Evolutionary conservation across 2,888 invertebrate species (phyloP), one percentile per base, ranked within the genome.

Genomic region (Hydroisotoma schaefferi): DNA sequence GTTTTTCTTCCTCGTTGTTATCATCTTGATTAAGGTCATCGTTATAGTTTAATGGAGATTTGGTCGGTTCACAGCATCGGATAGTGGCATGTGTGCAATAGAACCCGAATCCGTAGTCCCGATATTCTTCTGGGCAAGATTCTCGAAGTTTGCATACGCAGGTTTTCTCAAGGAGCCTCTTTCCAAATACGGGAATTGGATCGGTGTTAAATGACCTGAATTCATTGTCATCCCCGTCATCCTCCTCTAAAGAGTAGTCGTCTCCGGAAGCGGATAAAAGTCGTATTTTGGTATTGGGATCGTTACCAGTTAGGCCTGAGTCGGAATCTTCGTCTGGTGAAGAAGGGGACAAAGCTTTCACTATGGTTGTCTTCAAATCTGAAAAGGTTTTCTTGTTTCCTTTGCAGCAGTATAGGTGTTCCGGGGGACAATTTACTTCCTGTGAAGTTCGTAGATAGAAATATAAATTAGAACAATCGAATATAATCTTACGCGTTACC

Each of bases 81-180:
- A 71, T 69, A 27, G 61, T 67, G 55, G 57, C 64, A 56, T 70
- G 65, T 0, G 68, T 53, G 23, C 71, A 71, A 23, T 67, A 55
- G 38, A 67, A 70, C 18, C 69, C 67, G 44, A 70, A 69, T 22
- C 66, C 61, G 56, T 71, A 70, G 54, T 71, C 70, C 10, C 60
- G 62, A 51, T 69, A 61, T 29, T 67, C 61, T 6, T 65, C 61
- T 6, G 62, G 64, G 44, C 71, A 71, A n/a, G 57, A 62, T 1
- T 48, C 51, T 38, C 70, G 57, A 2, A 59, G 8, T 46, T 63
- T 70, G 48, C 70, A 70, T 5, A 26, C 38, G 48, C 70, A 70
- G n/a, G 28, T 57, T 25, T 33, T 60, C 33, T 59, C 59, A 2
- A n/a, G 15, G 15, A 56, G 46, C 12, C n/a, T n/a, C n/a, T n/a